A percentile compares a stretch with the other conserved stretches of the same genome.
phyloP scores from a whole-genome alignment of 37 sponge, comb jelly and placozoan species.

The Cliona cf. orientalis region DNA sequence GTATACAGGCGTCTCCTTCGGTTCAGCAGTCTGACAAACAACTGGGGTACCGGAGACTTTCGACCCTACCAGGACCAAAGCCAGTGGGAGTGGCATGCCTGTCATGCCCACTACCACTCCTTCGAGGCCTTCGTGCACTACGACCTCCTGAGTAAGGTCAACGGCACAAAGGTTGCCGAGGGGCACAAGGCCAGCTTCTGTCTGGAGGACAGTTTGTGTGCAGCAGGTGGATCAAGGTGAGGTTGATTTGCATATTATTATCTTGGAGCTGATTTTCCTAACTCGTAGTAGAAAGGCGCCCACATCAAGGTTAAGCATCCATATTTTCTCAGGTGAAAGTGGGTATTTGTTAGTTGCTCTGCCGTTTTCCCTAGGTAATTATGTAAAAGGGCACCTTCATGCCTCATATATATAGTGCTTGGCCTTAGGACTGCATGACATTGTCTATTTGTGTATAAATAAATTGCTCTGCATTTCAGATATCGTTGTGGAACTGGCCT shows the following conservation, averaged over 20 bases:
- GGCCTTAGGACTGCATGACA: slow-evolving; percentile 4
- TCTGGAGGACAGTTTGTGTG: slow-evolving; percentile 85
- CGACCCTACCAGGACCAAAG: slow-evolving; percentile 35
- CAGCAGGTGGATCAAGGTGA: slow-evolving; percentile 3
- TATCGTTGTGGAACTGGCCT: slow-evolving; percentile 36
- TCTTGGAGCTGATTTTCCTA: too few relatives aligned
- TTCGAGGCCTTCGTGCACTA: slow-evolving; percentile 81
- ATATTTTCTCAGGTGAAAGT: too few relatives aligned
- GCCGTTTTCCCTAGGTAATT: neutral
- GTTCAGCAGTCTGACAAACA: slow-evolving; percentile 75
- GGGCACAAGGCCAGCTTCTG: slow-evolving; percentile 97
- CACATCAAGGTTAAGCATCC: too few relatives aligned
- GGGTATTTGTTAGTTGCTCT: neutral
- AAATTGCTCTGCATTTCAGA: neutral
- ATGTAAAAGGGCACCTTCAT: neutral
- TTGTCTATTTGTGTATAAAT: neutral
- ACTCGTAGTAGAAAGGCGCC: too few relatives aligned
- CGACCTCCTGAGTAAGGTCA: slow-evolving; percentile 56
- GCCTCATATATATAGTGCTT: neutral
- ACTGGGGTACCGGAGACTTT: slow-evolving; percentile 70
- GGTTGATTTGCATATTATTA: neutral
- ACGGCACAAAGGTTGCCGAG: slow-evolving; percentile 73
- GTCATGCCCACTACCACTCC: slow-evolving; percentile 93
- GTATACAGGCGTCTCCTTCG: slow-evolving; percentile 50
- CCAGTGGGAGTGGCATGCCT: slow-evolving; percentile 84